Percentiles rank a stretch among this genome's conserved stretches.
These are phyloP conservation scores for Neoscelio sp. DNA, from an alignment of 2,888 invertebrate genomes.

Conservation along the genomic window DNA sequence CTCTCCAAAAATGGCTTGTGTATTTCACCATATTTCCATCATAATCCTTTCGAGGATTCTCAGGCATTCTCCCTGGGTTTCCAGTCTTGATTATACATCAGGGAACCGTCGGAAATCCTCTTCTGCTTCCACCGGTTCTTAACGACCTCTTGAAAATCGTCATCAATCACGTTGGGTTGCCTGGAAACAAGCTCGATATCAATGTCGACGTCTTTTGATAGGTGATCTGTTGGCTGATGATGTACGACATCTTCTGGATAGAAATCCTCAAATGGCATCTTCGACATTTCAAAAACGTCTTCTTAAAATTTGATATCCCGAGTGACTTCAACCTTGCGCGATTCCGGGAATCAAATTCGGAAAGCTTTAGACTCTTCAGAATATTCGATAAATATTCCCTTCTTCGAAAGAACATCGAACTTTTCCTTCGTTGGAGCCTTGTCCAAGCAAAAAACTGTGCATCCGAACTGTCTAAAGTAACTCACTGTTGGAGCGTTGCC, in stretches of 20 bases:
- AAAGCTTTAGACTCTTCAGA: conserved; percentile 52
- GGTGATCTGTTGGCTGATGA: too few species aligned
- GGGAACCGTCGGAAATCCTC: too few species aligned
- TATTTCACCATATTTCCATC: not conserved
- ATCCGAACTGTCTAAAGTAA: conserved; percentile 68
- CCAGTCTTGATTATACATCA: conserved; percentile 18
- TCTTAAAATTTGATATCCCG: conserved; percentile 39
- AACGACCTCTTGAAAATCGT: conserved; percentile 20
- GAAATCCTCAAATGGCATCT: not conserved
- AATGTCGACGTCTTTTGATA: too few species aligned
- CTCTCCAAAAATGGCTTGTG: not conserved
- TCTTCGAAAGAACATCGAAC: conserved; percentile 40
- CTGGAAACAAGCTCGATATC: too few species aligned
- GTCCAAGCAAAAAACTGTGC: conserved; percentile 35
- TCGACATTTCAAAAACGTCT: too few species aligned
- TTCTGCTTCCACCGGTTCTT: conserved; percentile 23
- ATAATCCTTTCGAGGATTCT: conserved; percentile 15
- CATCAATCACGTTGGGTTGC: too few species aligned
- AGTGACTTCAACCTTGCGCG: conserved; percentile 21
- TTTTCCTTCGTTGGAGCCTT: conserved; percentile 39
- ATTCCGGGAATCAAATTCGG: conserved; percentile 25
- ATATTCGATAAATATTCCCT: conserved; percentile 47
- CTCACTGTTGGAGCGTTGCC: conserved; percentile 10
- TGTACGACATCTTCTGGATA: not conserved
- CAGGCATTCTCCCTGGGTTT: conserved; percentile 14